phyloP scores from a whole-genome alignment of 2,797 vertebrate genomes.

The Microctenopoma steveboyesi region DNA sequence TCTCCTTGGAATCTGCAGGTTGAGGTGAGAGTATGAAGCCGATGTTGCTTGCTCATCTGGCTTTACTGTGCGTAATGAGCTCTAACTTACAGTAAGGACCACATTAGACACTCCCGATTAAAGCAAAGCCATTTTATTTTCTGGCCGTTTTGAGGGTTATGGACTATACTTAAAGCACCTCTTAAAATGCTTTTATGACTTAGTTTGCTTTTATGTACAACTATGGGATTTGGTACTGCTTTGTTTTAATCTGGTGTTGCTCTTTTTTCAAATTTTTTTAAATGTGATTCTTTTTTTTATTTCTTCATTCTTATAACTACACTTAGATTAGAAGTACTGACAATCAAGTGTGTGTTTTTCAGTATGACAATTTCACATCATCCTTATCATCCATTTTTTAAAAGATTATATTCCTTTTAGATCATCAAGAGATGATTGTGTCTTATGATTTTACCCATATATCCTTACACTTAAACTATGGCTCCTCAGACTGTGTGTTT shows the following conservation, averaged over 20 bases:
- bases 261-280: not conserved
- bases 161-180: slow-evolving; percentile 47
- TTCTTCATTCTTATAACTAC: slow-evolving; percentile 13
- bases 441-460: slow-evolving; percentile 27
- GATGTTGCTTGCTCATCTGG: slow-evolving; percentile 6
- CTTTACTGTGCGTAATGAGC: slow-evolving; percentile 21
- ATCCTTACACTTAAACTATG: slow-evolving; percentile 20
- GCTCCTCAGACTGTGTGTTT: slow-evolving; percentile 25
- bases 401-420: not conserved
- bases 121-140: slow-evolving; percentile 44
- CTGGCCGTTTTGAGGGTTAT: slow-evolving; percentile 47
- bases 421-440: not conserved
- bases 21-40: slow-evolving; percentile 3
- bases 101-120: slow-evolving; percentile 55
- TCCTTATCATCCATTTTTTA: not conserved
- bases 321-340: not conserved
- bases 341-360: not conserved
- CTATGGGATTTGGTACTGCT: slow-evolving; percentile 17
- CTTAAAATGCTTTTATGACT: slow-evolving; percentile 54
- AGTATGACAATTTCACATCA: not conserved
- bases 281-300: slow-evolving; percentile 17
- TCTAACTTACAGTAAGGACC: slow-evolving; percentile 24
- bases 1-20: slow-evolving; percentile 7
- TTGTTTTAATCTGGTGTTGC: slow-evolving; percentile 2
- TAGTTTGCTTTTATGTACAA: slow-evolving; percentile 34